phyloP scores from a whole-genome alignment of 2,888 invertebrate species.

The Carabus problematicus region DNA sequence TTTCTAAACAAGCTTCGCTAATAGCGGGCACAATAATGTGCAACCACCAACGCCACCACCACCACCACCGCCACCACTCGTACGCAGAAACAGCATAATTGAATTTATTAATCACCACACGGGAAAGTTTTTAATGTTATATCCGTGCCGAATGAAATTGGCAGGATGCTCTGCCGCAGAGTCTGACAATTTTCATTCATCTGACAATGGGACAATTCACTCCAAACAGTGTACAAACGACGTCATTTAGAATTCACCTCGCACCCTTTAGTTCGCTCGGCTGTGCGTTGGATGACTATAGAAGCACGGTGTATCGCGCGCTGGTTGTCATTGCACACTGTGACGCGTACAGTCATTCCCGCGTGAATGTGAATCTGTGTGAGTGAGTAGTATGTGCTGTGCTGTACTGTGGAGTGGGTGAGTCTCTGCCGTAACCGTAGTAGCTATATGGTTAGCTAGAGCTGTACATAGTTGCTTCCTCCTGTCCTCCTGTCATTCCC shows the following conservation, averaged over 20 bases:
- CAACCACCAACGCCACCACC: conserved; percentile 15
- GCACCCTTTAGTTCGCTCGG: conserved; percentile 33
- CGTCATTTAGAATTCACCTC: conserved; percentile 46
- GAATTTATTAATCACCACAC: conserved; percentile 40
- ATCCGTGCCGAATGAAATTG: conserved; percentile 32
- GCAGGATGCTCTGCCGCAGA: conserved; percentile 13
- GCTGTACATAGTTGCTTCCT: background rate
- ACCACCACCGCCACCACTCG: conserved; percentile 26
- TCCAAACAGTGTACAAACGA: conserved; percentile 46
- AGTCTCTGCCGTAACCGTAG: too few species aligned
- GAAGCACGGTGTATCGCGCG: too few species aligned
- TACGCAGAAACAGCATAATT: conserved; percentile 32
- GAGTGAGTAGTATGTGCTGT: too few species aligned
- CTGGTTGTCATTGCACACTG: too few species aligned
- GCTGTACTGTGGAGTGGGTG: too few species aligned
- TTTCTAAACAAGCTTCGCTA: conserved; percentile 31
- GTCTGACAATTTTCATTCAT: conserved; percentile 32
- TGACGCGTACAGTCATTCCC: too few species aligned
- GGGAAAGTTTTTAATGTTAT: conserved; percentile 40
- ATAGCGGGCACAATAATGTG: conserved; percentile 36
- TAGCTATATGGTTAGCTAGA: too few species aligned
- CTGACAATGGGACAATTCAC: conserved; percentile 45
- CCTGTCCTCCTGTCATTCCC: background rate
- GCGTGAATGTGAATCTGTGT: too few species aligned
- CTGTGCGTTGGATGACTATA: conserved; percentile 1